phyloP scores from a whole-genome alignment of 2,888 invertebrate genomes.

The Phengaris alcon region DNA sequence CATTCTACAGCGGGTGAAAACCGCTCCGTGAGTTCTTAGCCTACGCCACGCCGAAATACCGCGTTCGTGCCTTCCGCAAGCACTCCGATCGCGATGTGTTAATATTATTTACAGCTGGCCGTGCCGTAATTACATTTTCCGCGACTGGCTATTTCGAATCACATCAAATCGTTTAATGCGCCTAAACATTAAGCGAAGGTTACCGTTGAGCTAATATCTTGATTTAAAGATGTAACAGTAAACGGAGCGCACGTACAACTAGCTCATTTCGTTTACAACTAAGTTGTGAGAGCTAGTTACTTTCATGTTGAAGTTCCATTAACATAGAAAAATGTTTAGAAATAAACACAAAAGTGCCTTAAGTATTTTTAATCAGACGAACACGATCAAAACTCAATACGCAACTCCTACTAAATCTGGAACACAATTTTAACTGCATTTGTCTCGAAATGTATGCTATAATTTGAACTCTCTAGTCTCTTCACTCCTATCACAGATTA shows the following conservation, averaged over 20 bases:
- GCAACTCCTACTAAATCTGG: too few relatives aligned
- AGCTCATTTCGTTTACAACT: conserved; percentile 18
- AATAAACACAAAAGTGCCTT: too few relatives aligned
- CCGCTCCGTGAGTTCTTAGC: too few relatives aligned
- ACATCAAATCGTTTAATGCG: conserved; percentile 37
- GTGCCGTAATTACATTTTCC: conserved; percentile 54
- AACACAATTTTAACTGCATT: too few relatives aligned
- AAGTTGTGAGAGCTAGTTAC: background rate
- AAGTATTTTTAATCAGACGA: background rate
- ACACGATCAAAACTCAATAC: background rate
- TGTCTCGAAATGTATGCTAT: too few relatives aligned
- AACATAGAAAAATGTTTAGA: background rate
- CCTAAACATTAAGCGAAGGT: conserved; percentile 29
- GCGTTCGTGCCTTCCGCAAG: conserved; percentile 67
- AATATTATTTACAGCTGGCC: conserved; percentile 69
- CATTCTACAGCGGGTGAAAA: too few relatives aligned
- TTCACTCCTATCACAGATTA: too few relatives aligned
- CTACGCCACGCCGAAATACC: conserved; percentile 57
- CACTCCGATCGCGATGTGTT: conserved; percentile 71
- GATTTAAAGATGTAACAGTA: conserved; percentile 28
- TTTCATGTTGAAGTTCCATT: background rate
- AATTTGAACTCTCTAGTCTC: too few relatives aligned
- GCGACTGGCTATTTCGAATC: conserved; percentile 37
- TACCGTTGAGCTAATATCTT: conserved; percentile 23
- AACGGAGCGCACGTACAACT: conserved; percentile 15